These are phyloP conservation scores for Chrysina gloriosa DNA, from an alignment of 2,888 invertebrate species.

Conservation along the genomic window DNA sequence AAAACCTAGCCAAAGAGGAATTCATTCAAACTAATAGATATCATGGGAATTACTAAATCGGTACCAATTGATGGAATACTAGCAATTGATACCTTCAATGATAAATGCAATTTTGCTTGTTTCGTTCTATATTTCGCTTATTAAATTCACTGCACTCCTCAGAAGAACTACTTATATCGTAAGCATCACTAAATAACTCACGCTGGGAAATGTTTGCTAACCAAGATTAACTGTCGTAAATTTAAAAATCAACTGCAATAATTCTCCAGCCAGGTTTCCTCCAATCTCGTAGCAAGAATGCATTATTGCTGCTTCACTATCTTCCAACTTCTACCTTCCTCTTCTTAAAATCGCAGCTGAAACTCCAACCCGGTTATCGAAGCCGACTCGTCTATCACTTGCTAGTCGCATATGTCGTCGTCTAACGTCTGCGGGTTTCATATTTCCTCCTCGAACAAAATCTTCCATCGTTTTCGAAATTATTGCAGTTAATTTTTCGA, in stretches of 20 bases:
- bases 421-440: no score
- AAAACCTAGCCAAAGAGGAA: constrained; percentile 16
- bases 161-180: constrained; percentile 28
- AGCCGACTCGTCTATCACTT: no score
- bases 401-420: no score
- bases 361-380: no score
- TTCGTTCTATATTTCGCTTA: neutral
- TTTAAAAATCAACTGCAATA: constrained; percentile 40
- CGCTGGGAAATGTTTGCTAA: constrained; percentile 7
- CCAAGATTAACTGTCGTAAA: constrained; percentile 31
- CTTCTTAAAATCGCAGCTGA: no score
- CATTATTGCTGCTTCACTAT: neutral
- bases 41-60: neutral
- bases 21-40: constrained; percentile 1
- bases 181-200: constrained; percentile 17
- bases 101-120: neutral
- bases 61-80: constrained; percentile 12
- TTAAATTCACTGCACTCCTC: constrained; percentile 36
- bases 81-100: constrained; percentile 18
- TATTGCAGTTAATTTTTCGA: constrained; percentile 37
- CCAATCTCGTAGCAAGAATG: neutral
- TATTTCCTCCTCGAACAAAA: no score
- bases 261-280: constrained; percentile 19
- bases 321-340: neutral
- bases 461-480: constrained; percentile 1